Conservation (phyloP, 2,888 invertebrate species). For the Acleris laterana region DNA sequence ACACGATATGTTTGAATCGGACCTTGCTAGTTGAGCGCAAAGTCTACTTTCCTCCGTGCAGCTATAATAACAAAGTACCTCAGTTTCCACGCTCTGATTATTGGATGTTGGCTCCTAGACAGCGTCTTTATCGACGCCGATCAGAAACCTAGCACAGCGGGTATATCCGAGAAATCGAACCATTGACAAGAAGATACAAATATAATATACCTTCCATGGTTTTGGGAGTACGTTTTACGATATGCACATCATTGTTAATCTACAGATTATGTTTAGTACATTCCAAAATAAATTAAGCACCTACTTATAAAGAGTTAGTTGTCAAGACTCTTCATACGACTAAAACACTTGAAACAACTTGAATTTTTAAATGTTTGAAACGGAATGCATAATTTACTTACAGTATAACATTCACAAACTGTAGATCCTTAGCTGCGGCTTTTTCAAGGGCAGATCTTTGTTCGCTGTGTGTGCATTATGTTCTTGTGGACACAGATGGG, state of each 20-base stretch:
- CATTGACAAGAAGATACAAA: slow-evolving; percentile 1
- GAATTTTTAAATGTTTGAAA: slow-evolving; percentile 50
- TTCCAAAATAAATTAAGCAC: neutral
- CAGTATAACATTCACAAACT: slow-evolving; percentile 44
- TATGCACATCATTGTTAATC: neutral
- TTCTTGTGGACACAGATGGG: slow-evolving; percentile 80
- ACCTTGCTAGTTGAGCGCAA: slow-evolving; percentile 51
- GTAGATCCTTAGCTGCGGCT: slow-evolving; percentile 54
- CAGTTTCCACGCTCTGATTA: slow-evolving; percentile 84
- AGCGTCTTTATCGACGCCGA: slow-evolving; percentile 79
- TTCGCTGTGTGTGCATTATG: slow-evolving; percentile 68
- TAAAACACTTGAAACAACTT: slow-evolving; percentile 46
- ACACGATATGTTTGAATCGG: slow-evolving; percentile 43
- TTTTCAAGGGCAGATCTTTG: slow-evolving; percentile 77
- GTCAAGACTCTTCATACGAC: slow-evolving; percentile 11
- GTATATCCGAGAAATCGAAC: slow-evolving; percentile 55
- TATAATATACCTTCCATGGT: neutral
- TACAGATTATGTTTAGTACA: neutral
- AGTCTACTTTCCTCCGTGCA: slow-evolving; percentile 56
- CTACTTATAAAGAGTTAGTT: neutral
- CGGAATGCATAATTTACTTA: slow-evolving; percentile 58
- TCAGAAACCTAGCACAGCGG: slow-evolving; percentile 68
- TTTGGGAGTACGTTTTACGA: neutral
- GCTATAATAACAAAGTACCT: slow-evolving; percentile 69
- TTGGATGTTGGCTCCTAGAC: slow-evolving; percentile 83